Percentiles rank a stretch among this genome's conserved stretches.
phyloP scores from a whole-genome alignment of 2,113 vertebrate genomes.

The Phalacrocorax carbo region DNA sequence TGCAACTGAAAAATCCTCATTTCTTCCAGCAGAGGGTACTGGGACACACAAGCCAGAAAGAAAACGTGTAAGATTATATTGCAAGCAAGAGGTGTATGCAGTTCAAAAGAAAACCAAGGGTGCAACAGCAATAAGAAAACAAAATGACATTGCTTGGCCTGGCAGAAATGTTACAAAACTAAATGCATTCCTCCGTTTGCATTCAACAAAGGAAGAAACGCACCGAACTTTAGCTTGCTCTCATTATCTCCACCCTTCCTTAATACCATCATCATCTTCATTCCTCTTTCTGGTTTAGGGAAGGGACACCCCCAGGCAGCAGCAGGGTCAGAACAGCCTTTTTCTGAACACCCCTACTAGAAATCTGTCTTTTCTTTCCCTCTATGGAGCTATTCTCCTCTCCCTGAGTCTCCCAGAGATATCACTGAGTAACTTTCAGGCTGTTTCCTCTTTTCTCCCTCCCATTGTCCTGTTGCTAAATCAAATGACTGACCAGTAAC shows the following conservation, averaged over 20 bases:
- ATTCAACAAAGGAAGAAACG: not conserved
- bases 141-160: not conserved
- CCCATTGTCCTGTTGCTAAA: not conserved
- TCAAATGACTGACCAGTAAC: not conserved
- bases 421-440: not conserved
- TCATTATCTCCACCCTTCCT: not conserved
- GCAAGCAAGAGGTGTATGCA: not conserved
- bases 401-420: not conserved
- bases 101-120: not conserved
- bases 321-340: not conserved
- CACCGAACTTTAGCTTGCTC: not conserved
- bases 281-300: not conserved
- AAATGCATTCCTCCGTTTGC: not conserved
- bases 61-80: not conserved
- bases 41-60: not conserved
- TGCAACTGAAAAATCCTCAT: not conserved
- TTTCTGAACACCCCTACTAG: not conserved
- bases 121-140: not conserved
- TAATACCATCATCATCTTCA: not conserved
- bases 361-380: not conserved
- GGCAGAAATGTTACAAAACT: not conserved
- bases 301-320: not conserved
- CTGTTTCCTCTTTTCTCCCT: not conserved
- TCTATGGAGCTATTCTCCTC: not conserved
- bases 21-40: constrained; percentile 49